Conservation (phyloP, 2,113 vertebrate species). For the Piaya cayana region DNA sequence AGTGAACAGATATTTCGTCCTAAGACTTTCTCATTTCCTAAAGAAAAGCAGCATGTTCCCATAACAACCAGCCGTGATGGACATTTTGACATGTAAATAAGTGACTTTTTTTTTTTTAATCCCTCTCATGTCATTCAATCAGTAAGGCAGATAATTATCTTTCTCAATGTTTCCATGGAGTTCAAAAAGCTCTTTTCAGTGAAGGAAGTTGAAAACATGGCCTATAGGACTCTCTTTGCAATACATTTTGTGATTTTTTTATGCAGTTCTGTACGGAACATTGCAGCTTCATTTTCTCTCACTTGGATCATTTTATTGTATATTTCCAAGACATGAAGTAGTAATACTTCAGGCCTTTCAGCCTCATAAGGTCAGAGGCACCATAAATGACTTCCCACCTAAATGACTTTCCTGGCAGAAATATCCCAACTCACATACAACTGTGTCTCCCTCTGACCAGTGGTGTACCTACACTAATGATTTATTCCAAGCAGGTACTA, state of each 20-base stretch:
- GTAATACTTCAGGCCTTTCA: neutral
- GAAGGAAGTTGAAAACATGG: constrained; percentile 40
- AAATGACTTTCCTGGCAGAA: too few species aligned
- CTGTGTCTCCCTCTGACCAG: neutral
- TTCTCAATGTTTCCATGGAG: constrained; percentile 67
- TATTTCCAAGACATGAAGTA: neutral
- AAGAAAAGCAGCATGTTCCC: constrained; percentile 45
- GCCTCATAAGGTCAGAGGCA: neutral
- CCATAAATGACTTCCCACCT: neutral
- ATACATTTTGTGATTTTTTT: neutral
- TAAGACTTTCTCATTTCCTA: constrained; percentile 51
- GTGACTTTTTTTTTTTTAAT: constrained; percentile 42
- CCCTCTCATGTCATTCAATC: constrained; percentile 47
- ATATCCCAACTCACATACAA: neutral
- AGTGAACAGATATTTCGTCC: constrained; percentile 24
- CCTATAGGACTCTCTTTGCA: constrained; percentile 22
- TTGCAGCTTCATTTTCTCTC: neutral
- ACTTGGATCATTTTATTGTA: neutral
- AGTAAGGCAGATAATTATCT: constrained; percentile 40
- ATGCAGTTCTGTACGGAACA: neutral
- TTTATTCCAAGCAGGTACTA: neutral
- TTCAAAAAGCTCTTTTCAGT: constrained; percentile 64
- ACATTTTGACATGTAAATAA: constrained; percentile 62
- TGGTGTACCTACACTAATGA: neutral
- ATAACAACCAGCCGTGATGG: constrained; percentile 54